phyloP scores from a whole-genome alignment of 30 jellyfish, hydroid and myxozoan genomes.

The Catostylus mosaicus region DNA sequence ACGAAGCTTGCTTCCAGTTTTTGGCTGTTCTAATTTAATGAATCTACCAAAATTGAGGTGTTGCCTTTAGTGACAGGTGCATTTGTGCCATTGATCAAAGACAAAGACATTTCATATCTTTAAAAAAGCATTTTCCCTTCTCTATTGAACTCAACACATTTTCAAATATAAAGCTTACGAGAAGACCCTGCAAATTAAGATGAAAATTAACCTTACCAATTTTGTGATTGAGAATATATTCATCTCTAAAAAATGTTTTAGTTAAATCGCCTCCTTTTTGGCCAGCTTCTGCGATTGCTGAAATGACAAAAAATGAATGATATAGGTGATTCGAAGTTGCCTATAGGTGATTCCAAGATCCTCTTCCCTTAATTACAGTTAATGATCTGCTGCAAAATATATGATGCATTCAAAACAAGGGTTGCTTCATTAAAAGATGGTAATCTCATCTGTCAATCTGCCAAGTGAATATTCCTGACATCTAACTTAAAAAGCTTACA shows the following conservation, averaged over 20 bases:
- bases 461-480: background rate
- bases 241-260: conserved; percentile 86
- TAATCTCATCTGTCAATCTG: background rate
- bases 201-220: conserved; percentile 62
- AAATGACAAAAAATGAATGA: background rate
- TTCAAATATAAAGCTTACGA: background rate
- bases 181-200: background rate
- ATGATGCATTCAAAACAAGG: background rate
- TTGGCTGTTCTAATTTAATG: too few species aligned
- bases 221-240: conserved; percentile 78
- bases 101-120: too few species aligned
- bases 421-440: background rate
- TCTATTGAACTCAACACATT: background rate
- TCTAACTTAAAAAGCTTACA: too few species aligned
- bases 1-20: too few species aligned
- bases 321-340: background rate
- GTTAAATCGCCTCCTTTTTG: conserved; percentile 72
- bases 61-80: too few species aligned
- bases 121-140: too few species aligned
- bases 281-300: conserved; percentile 97
- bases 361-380: too few species aligned
- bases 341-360: background rate
- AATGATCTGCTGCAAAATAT: too few species aligned
- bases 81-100: too few species aligned
- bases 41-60: too few species aligned